phyloP scores from a whole-genome alignment of 2,888 invertebrate species.

The Thera obeliscata region DNA sequence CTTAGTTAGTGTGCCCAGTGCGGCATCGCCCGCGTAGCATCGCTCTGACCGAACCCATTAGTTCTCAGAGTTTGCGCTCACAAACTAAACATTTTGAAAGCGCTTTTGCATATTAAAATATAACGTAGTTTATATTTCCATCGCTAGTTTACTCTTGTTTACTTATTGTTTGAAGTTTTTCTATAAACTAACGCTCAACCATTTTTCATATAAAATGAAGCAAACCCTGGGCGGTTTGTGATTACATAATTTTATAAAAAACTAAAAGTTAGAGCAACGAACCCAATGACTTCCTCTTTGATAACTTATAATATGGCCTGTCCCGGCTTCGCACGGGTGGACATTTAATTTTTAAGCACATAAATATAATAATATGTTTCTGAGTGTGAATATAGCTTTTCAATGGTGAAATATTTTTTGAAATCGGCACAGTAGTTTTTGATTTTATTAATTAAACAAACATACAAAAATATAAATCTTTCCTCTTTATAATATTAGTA shows the following conservation, averaged over 20 bases:
- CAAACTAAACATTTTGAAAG: slow-evolving; percentile 31
- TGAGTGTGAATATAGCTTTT: too few species aligned
- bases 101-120: slow-evolving; percentile 31
- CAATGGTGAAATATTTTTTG: too few species aligned
- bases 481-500: too few species aligned
- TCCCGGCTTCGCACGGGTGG: too few species aligned
- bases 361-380: too few species aligned
- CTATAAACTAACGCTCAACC: background rate
- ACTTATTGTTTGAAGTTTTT: background rate
- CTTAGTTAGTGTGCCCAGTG: too few species aligned
- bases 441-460: too few species aligned
- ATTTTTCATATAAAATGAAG: background rate
- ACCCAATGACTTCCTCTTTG: too few species aligned
- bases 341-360: too few species aligned
- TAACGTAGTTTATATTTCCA: slow-evolving; percentile 10
- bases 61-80: slow-evolving; percentile 20
- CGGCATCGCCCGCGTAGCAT: background rate
- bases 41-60: slow-evolving; percentile 15
- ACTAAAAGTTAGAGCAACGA: background rate
- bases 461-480: too few species aligned
- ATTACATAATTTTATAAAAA: background rate
- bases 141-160: background rate
- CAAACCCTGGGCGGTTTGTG: background rate
- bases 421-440: too few species aligned
- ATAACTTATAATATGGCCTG: too few species aligned